Evolutionary conservation across 2,888 invertebrate genomes (phyloP).

Genomic region (Stenodema calcarata): DNA sequence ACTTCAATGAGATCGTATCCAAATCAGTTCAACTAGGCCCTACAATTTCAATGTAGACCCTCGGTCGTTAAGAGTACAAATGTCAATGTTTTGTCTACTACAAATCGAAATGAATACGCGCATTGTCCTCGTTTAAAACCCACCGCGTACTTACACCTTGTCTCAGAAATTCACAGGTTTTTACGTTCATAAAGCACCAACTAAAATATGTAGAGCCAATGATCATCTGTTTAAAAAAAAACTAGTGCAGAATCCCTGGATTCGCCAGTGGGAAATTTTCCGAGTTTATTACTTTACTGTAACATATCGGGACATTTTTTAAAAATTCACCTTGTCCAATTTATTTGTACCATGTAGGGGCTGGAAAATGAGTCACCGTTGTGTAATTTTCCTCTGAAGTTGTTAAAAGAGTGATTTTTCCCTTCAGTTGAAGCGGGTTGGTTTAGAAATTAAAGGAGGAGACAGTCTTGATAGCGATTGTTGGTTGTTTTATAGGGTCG

Average conservation of each 20-base stretch:
- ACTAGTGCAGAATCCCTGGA: background rate
- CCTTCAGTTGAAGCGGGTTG: background rate
- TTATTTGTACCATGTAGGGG: background rate
- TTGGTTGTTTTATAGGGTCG: conserved; percentile 63
- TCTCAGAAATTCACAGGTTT: too few relatives aligned
- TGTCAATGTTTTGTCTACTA: too few relatives aligned
- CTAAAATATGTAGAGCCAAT: too few relatives aligned
- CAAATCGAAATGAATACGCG: too few relatives aligned
- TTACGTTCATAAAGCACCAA: too few relatives aligned
- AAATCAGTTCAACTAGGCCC: too few relatives aligned
- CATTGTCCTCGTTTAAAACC: too few relatives aligned
- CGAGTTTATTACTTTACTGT: background rate
- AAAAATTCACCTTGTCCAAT: background rate
- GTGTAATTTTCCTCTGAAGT: background rate
- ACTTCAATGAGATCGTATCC: background rate
- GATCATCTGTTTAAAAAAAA: too few relatives aligned
- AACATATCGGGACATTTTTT: background rate
- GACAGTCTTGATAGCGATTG: conserved; percentile 13
- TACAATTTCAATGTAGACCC: too few relatives aligned
- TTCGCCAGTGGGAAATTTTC: background rate
- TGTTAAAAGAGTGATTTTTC: background rate
- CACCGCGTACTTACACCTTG: too few relatives aligned
- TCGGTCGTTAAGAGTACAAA: too few relatives aligned
- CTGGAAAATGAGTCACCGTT: background rate
- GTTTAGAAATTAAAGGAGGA: background rate